Conservation (phyloP, 2,888 invertebrate species). For the Trissolcus brochymenae region DNA sequence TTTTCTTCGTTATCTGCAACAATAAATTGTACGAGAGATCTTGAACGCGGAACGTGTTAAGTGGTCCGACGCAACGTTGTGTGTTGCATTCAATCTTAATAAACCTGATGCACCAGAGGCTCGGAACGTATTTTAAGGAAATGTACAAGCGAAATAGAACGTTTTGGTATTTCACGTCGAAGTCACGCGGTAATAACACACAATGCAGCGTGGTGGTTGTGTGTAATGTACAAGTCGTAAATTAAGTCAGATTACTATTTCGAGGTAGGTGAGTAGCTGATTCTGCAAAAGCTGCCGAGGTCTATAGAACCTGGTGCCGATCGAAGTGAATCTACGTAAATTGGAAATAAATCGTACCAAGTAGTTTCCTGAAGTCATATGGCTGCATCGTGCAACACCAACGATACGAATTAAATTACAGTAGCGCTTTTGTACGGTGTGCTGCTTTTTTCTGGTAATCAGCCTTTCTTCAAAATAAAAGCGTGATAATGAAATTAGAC, state of each 20-base stretch:
- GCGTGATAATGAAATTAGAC: too few species aligned
- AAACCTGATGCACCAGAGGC: too few species aligned
- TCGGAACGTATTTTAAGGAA: too few species aligned
- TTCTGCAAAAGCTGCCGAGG: slow-evolving; percentile 60
- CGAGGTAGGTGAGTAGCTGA: slow-evolving; percentile 56
- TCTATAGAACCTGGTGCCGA: slow-evolving; percentile 44
- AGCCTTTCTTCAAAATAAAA: too few species aligned
- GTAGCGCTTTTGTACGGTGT: slow-evolving; percentile 23
- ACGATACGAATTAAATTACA: slow-evolving; percentile 59
- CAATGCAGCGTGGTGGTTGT: slow-evolving; percentile 30
- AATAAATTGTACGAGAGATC: too few species aligned
- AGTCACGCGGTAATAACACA: slow-evolving; percentile 24
- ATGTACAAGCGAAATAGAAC: too few species aligned
- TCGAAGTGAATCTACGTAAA: slow-evolving; percentile 60
- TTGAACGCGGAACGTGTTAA: too few species aligned
- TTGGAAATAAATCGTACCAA: slow-evolving; percentile 61
- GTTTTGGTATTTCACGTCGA: slow-evolving; percentile 19
- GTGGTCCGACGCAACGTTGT: too few species aligned
- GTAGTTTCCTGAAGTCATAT: slow-evolving; percentile 54
- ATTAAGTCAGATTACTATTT: slow-evolving; percentile 59
- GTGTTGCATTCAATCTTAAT: too few species aligned
- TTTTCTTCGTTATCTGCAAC: too few species aligned
- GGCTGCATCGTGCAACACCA: slow-evolving; percentile 27
- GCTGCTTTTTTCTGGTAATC: neutral
- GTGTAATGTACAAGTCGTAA: slow-evolving; percentile 57